A percentile compares a stretch with the other conserved stretches of the same genome.
Conservation (phyloP, 2,888 invertebrate genomes). For the Amitus sp. region DNA sequence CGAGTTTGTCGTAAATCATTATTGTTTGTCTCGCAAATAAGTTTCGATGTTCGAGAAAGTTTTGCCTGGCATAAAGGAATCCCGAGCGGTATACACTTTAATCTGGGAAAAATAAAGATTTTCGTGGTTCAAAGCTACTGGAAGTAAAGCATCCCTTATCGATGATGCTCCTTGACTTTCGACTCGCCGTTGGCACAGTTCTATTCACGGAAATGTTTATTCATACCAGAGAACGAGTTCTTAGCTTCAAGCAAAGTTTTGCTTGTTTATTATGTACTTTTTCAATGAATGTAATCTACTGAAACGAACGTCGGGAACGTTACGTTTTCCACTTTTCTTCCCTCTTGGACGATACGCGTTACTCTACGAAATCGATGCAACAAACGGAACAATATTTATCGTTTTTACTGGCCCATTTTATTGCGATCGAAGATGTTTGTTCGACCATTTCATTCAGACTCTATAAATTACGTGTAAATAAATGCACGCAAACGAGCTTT, state of each 20-base stretch:
- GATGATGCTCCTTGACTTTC: neutral
- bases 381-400: too few relatives aligned
- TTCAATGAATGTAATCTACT: neutral
- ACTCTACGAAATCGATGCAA: too few relatives aligned
- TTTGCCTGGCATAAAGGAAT: neutral
- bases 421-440: too few relatives aligned
- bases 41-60: neutral
- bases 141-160: constrained; percentile 4
- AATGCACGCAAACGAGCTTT: too few relatives aligned
- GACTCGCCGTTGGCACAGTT: neutral
- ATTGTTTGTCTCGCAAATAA: constrained; percentile 10
- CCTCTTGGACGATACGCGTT: too few relatives aligned
- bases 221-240: constrained; percentile 23
- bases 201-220: constrained; percentile 19
- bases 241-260: neutral
- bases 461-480: too few relatives aligned
- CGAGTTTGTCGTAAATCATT: constrained; percentile 6
- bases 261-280: neutral
- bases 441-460: too few relatives aligned
- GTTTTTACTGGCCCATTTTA: too few relatives aligned
- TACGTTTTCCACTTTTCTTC: too few relatives aligned
- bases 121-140: neutral
- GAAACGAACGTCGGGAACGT: too few relatives aligned
- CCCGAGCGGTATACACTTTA: neutral
- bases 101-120: constrained; percentile 4